Evolutionary conservation across 2,113 vertebrate species (phyloP).

Genomic region (Drymodes brunneopygia): DNA sequence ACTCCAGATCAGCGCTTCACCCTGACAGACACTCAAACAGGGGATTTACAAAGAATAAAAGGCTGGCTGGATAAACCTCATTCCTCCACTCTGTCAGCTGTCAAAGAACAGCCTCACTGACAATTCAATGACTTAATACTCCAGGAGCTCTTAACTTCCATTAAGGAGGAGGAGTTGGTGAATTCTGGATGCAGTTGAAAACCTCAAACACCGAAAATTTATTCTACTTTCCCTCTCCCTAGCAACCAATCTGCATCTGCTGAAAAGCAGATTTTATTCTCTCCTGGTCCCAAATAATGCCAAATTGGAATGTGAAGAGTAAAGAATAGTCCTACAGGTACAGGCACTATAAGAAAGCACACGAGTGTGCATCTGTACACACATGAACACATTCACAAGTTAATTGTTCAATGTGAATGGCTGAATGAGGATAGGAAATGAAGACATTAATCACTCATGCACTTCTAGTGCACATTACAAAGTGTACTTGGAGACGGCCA

Average conservation of each 20-base stretch:
- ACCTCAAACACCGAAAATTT: slow-evolving; percentile 17
- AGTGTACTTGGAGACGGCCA: not conserved
- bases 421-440: not conserved
- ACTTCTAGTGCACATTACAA: not conserved
- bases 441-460: not conserved
- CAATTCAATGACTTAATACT: slow-evolving; percentile 56
- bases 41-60: slow-evolving; percentile 67
- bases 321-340: not conserved
- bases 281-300: not conserved
- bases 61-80: slow-evolving; percentile 54
- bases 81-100: slow-evolving; percentile 57
- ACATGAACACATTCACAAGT: accelerated
- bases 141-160: slow-evolving; percentile 33
- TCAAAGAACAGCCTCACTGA: slow-evolving; percentile 58
- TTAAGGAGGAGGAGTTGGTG: slow-evolving; percentile 26
- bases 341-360: accelerated
- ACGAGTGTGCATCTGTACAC: accelerated
- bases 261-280: not conserved
- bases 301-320: not conserved
- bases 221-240: not conserved
- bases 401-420: not conserved
- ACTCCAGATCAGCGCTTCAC: slow-evolving; percentile 52
- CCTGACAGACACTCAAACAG: slow-evolving; percentile 31
- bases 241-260: slow-evolving; percentile 12
- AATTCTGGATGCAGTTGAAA: slow-evolving; percentile 42